Base-by-base conservation (phyloP, 1,140 invertebrate species). In the Drosophila chauvacae region DNA sequence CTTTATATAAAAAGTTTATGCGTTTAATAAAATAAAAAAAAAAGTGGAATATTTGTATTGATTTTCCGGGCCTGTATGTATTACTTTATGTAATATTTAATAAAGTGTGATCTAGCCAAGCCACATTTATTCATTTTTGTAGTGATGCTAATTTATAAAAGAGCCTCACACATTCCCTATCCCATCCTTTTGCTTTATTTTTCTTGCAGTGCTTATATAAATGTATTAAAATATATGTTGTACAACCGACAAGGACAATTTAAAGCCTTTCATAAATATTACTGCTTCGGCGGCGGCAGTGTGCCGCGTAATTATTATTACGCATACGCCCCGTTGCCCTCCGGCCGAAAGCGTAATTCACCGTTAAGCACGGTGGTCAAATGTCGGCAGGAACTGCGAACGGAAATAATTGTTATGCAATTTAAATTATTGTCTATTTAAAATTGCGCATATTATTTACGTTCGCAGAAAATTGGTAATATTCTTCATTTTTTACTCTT, bases 281-380 rank as follows among this genome's bases (percentile, higher is more conserved):
- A 48, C 62, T 70, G 77, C 64, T 64, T 60, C 62, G 58, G 57
- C 61, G 57, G 39, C 57, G 30, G 44, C 60, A 61, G 65, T 60
- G 73, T 63, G 50, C 41, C 66, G 62, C 76, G 75, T 88, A 80
- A 87, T 87, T 87, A 88, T 88, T 88, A 87, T 87, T 88, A 77
- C 83, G 83, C 70, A 88, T 88, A 83, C 84, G 84, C 83, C 66
- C 68, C 53, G 64, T 71, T 58, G 42, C 44, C 45, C 62, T 23
- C 42, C 50, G 33, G 55, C 20, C 35, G 42, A 45, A 51, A 70
- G 30, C 28, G 75, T 70, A 61, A 69, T 70, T 69, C 64, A 56
- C 41, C 55, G 47, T 77, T 77, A 57, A 53, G 74, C 74, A 77
- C 44, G 69, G 70, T 72, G 55, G 70, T 72, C 66, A 39, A 37